Base-by-base conservation (phyloP, 2,888 invertebrate genomes). In the Epicampocera succincta region DNA sequence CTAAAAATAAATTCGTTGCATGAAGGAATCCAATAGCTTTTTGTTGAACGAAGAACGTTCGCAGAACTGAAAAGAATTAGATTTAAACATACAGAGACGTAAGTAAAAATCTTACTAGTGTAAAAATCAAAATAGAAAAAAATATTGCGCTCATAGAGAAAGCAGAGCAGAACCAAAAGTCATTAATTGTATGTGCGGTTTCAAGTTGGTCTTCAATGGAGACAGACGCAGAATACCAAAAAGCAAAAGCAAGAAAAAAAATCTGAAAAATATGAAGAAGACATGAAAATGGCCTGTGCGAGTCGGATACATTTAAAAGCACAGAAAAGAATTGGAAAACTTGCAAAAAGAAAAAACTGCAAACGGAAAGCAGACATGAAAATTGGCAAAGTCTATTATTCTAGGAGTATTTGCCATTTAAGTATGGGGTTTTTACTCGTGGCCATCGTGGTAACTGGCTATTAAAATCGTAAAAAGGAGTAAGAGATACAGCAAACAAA, bases 11-110 rank as follows among this genome's bases (percentile, higher is more conserved):
- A 42, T 40, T 71, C 33, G 69, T 48, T 69, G 69, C 82, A 82
- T 82, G 74, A 19, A 71, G 60, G 78, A 82, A 82, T 82, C 60
- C 73, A 76, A 61, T 19, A 66, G 42, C 50, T 66, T 42, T 38
- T 6, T 50, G 66, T 12, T 66, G 66, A 56, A 66, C 61, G 76
- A 54, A 56, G 25, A 74, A 71, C 54, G 46, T 63, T 68, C 74
- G 69, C 71, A 82, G 69, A 74, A 82, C 74, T 82, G 72, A 78
- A 54, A 71, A 66, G 69, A 78, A 82, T 74, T 82, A 69, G 78
- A 78, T 71, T 78, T 19, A 74, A 74, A 78, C 69, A 68, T 65
- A n/a, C n/a, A n/a, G n/a, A n/a, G n/a, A n/a, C n/a, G n/a, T n/a
- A 17, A 77, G 63, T 33, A 8, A 33, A 33, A 33, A 33, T 33